Conservation (phyloP, 2,888 invertebrate genomes). For the Nephrotoma guestfalica region DNA sequence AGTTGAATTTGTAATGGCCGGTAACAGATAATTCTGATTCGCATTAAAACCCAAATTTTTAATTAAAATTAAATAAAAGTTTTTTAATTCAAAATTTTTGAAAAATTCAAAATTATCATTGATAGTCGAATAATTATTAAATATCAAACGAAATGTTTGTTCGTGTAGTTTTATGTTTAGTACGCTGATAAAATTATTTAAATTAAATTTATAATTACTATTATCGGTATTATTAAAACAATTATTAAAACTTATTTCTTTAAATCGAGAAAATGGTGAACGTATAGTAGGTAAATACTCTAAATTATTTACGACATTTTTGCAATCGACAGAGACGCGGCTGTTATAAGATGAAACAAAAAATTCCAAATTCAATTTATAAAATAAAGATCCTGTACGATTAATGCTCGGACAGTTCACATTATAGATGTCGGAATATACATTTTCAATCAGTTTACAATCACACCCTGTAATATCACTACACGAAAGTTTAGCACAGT, state of each 20-base stretch:
- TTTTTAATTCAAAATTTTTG: not conserved
- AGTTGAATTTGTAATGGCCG: not conserved
- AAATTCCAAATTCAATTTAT: not conserved
- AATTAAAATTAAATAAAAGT: not conserved
- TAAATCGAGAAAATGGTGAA: not conserved
- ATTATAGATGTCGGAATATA: not conserved
- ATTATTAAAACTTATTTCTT: not conserved
- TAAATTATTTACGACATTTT: not conserved
- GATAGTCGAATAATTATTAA: not conserved
- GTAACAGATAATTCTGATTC: not conserved
- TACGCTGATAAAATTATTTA: not conserved
- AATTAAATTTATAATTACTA: not conserved
- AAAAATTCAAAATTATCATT: not conserved
- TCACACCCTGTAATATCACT: not conserved
- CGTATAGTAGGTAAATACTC: not conserved
- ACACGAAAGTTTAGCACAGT: not conserved
- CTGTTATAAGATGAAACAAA: not conserved
- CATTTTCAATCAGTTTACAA: not conserved
- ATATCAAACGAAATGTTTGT: not conserved
- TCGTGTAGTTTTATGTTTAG: not conserved
- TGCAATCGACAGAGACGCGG: not conserved
- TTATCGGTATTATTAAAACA: not conserved
- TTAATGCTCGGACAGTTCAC: not conserved
- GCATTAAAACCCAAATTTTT: not conserved
- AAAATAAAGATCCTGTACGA: not conserved